Evolutionary conservation across 2,888 invertebrate genomes (phyloP).

Genomic region (Galerucella pusilla): DNA sequence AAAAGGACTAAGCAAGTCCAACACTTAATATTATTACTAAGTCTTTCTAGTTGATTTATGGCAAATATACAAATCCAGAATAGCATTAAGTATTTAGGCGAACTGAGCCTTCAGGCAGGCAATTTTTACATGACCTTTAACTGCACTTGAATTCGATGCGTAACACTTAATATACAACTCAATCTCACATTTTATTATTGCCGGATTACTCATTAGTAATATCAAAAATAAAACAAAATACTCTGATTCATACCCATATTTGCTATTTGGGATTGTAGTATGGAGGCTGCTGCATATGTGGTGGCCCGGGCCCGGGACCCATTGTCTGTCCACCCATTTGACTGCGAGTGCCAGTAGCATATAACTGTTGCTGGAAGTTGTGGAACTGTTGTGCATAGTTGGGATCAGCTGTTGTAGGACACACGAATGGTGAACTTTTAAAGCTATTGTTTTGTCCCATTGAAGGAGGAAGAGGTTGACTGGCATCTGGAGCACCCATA

Average conservation of each 20-base stretch:
- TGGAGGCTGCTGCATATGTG: conserved; percentile 65
- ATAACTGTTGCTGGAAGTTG: conserved; percentile 94
- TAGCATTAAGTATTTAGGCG: conserved; percentile 62
- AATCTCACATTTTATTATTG: conserved; percentile 63
- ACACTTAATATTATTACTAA: conserved; percentile 57
- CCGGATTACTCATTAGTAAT: conserved; percentile 64
- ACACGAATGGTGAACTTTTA: conserved; percentile 84
- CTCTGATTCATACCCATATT: conserved; percentile 62
- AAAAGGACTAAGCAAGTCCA: conserved; percentile 61
- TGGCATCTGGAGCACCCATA: conserved; percentile 70
- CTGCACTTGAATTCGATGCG: conserved; percentile 65
- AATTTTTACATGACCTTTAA: conserved; percentile 63
- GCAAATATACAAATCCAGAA: conserved; percentile 65
- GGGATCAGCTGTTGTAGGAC: conserved; percentile 87
- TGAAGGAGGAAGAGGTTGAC: conserved; percentile 81
- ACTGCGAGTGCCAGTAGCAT: conserved; percentile 84
- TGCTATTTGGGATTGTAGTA: conserved; percentile 65
- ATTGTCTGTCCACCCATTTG: conserved; percentile 66
- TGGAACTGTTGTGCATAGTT: conserved; percentile 96
- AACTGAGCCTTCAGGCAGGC: conserved; percentile 60
- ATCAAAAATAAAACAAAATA: conserved; percentile 66
- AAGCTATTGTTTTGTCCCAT: conserved; percentile 80
- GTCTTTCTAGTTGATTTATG: conserved; percentile 58
- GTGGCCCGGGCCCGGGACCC: conserved; percentile 67
- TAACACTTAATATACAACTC: conserved; percentile 60